Evolutionary conservation across 2,888 invertebrate genomes (phyloP).

Genomic region (Orthosia gracilis): DNA sequence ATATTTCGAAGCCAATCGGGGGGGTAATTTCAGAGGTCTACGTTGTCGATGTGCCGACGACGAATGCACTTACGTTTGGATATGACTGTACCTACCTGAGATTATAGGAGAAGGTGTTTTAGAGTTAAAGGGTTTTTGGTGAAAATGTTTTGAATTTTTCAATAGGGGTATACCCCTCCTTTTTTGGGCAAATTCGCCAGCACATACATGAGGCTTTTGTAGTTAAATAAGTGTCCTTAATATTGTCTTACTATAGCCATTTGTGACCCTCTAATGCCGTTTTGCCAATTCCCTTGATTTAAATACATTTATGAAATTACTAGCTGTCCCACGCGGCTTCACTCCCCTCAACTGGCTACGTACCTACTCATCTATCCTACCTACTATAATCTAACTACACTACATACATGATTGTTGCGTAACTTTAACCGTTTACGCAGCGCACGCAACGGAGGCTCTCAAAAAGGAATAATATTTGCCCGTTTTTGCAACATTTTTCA

Average conservation of each 20-base stretch:
- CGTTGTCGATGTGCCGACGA: conserved; percentile 62
- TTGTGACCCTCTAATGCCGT: not conserved
- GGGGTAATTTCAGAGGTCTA: conserved; percentile 87
- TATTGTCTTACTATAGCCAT: not conserved
- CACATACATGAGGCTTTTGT: not conserved
- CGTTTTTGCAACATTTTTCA: too few relatives aligned
- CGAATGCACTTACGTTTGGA: conserved; percentile 65
- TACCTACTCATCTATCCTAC: too few relatives aligned
- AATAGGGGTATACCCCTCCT: too few relatives aligned
- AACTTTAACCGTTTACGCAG: too few relatives aligned
- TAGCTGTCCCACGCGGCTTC: too few relatives aligned
- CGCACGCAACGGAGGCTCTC: too few relatives aligned
- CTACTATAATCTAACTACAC: too few relatives aligned
- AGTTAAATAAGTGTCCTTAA: not conserved
- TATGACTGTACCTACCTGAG: conserved; percentile 49
- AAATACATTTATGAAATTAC: too few relatives aligned
- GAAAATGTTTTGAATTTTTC: not conserved
- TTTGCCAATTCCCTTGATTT: not conserved
- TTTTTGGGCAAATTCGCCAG: not conserved
- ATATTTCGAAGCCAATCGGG: conserved; percentile 88
- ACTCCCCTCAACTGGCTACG: too few relatives aligned
- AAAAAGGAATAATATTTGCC: too few relatives aligned
- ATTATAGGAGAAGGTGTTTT: conserved; percentile 33
- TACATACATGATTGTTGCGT: too few relatives aligned
- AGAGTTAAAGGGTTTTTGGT: conserved; percentile 21